phyloP scores from a whole-genome alignment of 2,797 vertebrate species.

The Sebastes itinus region DNA sequence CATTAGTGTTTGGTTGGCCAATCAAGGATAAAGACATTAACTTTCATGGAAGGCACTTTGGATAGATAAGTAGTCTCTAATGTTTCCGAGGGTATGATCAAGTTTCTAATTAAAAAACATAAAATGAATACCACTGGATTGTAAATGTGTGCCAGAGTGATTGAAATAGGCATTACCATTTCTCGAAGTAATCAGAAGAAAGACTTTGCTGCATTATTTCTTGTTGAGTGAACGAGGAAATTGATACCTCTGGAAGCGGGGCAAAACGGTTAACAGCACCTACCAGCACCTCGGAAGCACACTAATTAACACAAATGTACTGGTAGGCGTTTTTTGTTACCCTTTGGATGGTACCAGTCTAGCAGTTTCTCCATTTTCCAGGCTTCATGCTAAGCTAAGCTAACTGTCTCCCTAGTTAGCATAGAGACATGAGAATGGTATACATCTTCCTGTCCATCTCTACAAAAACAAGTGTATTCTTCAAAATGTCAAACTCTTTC shows the following conservation, averaged over 20 bases:
- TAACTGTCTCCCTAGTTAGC: not conserved
- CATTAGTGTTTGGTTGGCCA: not conserved
- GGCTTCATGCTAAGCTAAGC: conserved; percentile 1
- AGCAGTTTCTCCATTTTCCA: not conserved
- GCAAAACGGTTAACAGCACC: not conserved
- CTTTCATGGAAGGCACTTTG: conserved; percentile 59
- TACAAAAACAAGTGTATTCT: not conserved
- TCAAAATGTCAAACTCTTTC: not conserved
- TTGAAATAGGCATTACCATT: not conserved
- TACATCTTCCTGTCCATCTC: not conserved
- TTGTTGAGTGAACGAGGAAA: not conserved
- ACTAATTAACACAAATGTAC: not conserved
- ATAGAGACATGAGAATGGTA: not conserved
- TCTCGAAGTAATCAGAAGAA: not conserved
- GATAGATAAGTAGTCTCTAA: conserved; percentile 8
- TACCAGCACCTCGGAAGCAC: not conserved
- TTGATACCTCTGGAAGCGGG: not conserved
- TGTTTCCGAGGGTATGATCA: not conserved
- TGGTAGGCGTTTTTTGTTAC: not conserved
- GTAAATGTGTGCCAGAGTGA: not conserved
- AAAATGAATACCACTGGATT: not conserved
- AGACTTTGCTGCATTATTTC: not conserved
- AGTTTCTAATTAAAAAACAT: conserved; percentile 2
- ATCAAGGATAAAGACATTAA: not conserved
- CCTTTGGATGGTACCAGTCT: not conserved